Percentiles rank a stretch among this genome's conserved stretches.
phyloP scores from a whole-genome alignment of 2,888 invertebrate species.

The Tetropium fuscum region DNA sequence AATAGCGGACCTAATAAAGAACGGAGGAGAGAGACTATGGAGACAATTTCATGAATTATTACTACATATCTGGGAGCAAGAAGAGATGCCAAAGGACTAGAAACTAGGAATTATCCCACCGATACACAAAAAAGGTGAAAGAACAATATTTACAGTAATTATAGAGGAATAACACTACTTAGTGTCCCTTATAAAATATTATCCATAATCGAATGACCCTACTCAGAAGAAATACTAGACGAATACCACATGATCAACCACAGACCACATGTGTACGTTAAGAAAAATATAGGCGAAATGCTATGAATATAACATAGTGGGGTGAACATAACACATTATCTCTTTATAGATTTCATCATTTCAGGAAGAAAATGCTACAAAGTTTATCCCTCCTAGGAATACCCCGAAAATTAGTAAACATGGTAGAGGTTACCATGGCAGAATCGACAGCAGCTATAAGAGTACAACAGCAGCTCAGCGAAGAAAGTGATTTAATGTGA shows the following conservation, averaged over 20 bases:
- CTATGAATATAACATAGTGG: background rate
- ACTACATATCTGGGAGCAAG: too few species aligned
- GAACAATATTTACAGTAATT: background rate
- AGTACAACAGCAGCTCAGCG: too few species aligned
- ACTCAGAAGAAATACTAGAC: background rate
- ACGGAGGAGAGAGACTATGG: background rate
- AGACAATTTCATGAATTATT: background rate
- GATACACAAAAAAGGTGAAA: background rate
- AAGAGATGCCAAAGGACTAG: background rate
- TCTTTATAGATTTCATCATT: background rate
- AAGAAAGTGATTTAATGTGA: background rate
- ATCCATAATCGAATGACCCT: background rate
- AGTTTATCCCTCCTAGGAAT: too few species aligned
- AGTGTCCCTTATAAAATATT: background rate
- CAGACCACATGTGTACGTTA: background rate
- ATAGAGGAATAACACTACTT: background rate
- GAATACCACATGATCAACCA: background rate
- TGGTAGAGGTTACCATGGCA: constrained; percentile 2
- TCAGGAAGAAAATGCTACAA: background rate
- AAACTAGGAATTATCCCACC: background rate
- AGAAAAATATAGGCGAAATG: background rate
- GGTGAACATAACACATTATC: background rate
- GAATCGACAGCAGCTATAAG: background rate
- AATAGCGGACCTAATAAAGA: background rate
- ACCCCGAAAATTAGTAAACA: too few species aligned